Evolutionary conservation across 2,888 invertebrate genomes (phyloP).

Genomic region (Leptinotarsa tumamoca): DNA sequence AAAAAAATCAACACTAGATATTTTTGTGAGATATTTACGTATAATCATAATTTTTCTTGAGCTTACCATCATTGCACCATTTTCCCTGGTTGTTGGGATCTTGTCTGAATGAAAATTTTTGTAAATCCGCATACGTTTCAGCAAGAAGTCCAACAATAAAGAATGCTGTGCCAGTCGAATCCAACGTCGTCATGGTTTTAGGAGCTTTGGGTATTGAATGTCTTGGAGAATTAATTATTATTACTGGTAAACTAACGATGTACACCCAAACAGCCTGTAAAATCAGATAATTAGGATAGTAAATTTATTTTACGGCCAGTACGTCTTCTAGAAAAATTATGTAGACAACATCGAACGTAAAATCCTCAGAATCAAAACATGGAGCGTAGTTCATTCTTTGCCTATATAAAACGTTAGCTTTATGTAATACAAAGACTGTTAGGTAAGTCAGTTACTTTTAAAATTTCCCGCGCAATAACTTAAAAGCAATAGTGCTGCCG

Average conservation of each 20-base stretch:
- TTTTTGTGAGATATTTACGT: too few species aligned
- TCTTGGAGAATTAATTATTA: constrained; percentile 88
- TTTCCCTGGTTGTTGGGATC: constrained; percentile 90
- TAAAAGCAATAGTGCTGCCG: too few species aligned
- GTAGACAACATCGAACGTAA: too few species aligned
- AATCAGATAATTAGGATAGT: constrained; percentile 6
- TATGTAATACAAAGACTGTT: too few species aligned
- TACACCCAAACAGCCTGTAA: constrained; percentile 92
- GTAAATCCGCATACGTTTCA: constrained; percentile 92
- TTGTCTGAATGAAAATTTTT: constrained; percentile 91
- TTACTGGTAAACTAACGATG: constrained; percentile 90
- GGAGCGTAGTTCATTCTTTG: too few species aligned
- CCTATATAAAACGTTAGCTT: too few species aligned
- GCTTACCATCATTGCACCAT: constrained; percentile 89
- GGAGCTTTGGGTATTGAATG: constrained; percentile 82
- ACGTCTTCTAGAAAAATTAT: too few species aligned
- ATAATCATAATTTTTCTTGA: background rate
- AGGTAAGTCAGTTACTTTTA: too few species aligned
- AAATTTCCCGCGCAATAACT: too few species aligned
- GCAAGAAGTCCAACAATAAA: constrained; percentile 87
- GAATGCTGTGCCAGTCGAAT: constrained; percentile 86
- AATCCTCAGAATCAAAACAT: too few species aligned
- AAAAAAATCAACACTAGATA: too few species aligned
- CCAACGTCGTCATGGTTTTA: constrained; percentile 88
- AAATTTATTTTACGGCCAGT: background rate